A percentile compares a stretch with the other conserved stretches of the same genome.
Evolutionary conservation across 2,113 vertebrate genomes (phyloP).

Genomic region (Emydocephalus ijimae): DNA sequence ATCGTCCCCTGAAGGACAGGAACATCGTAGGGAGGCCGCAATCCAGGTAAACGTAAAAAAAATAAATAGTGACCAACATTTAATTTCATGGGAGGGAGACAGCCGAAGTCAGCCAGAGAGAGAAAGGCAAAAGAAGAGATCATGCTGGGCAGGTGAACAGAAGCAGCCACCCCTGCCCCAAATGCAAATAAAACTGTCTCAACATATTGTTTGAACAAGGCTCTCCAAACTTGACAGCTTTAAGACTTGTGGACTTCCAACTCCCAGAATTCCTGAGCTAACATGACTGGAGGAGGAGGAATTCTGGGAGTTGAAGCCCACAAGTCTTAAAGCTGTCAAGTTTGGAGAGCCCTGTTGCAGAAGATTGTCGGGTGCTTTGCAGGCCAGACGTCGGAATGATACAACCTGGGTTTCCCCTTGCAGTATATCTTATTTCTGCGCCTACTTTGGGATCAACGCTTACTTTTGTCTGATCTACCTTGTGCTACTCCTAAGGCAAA

Average conservation of each 20-base stretch:
- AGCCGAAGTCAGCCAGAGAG: not conserved
- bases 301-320: no score
- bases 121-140: not conserved
- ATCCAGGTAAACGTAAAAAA: slow-evolving; percentile 3
- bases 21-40: slow-evolving; percentile 40
- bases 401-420: not conserved
- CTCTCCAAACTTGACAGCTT: no score
- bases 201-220: not conserved
- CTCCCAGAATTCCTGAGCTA: no score
- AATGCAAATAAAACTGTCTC: not conserved
- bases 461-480: not conserved
- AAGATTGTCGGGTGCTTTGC: not conserved
- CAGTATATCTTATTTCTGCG: no score
- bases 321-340: no score
- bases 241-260: no score
- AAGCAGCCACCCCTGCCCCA: not conserved
- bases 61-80: not conserved
- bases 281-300: no score
- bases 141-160: slow-evolving; percentile 4
- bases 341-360: no score
- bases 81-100: not conserved
- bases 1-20: slow-evolving; percentile 14
- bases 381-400: not conserved
- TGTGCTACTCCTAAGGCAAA: not conserved
- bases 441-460: not conserved